Evolutionary conservation across 1,140 invertebrate genomes (phyloP).

Genomic region (Potamilus streckersoni): DNA sequence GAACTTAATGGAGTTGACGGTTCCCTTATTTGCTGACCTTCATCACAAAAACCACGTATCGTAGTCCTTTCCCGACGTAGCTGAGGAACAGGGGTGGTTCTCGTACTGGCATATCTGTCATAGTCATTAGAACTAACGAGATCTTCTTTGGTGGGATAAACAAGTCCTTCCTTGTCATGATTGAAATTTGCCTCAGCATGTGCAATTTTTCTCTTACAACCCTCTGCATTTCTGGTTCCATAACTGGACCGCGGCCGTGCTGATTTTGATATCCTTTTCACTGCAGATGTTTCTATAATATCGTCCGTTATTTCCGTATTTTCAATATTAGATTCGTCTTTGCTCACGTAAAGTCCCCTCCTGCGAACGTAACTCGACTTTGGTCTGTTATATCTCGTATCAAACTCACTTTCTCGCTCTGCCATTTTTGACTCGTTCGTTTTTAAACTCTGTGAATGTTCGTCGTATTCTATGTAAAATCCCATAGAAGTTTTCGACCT

Average conservation of each 20-base stretch:
- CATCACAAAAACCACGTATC: constrained; percentile 6
- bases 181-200: constrained; percentile 8
- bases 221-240: constrained; percentile 9
- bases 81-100: constrained; percentile 5
- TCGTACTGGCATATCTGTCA: constrained; percentile 22
- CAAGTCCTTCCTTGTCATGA: neutral
- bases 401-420: constrained; percentile 9
- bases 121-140: constrained; percentile 10
- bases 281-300: neutral
- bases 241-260: constrained; percentile 17
- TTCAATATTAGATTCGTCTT: neutral
- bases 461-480: constrained; percentile 29
- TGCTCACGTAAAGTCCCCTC: constrained; percentile 14
- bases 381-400: constrained; percentile 28
- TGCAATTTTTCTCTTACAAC: constrained; percentile 12
- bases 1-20: too few species aligned
- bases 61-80: constrained; percentile 11
- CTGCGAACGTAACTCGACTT: constrained; percentile 30
- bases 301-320: neutral
- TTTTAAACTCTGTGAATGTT: neutral
- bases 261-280: constrained; percentile 8
- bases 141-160: neutral
- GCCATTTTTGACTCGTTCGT: too few species aligned
- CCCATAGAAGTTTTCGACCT: constrained; percentile 38
- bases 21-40: neutral